Percentiles rank a stretch among this genome's conserved stretches.
These are phyloP conservation scores for Malaclemys terrapin DNA, from an alignment of 2,113 vertebrate genomes.

Conservation along the genomic window DNA sequence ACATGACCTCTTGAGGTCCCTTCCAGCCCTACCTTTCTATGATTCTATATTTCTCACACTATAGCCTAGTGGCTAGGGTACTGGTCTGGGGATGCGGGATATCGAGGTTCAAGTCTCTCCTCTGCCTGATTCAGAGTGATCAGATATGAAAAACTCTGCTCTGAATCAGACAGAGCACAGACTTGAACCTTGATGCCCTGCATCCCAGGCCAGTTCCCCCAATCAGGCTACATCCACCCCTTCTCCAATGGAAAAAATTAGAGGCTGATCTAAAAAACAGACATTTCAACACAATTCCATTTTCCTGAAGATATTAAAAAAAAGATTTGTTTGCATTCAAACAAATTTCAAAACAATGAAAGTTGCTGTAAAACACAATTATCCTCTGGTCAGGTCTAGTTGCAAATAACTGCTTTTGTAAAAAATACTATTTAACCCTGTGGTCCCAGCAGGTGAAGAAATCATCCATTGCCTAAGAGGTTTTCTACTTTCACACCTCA, in stretches of 20 bases:
- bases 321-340: not conserved
- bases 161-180: not conserved
- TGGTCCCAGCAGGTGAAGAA: too few species aligned
- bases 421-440: not conserved
- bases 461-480: accelerated
- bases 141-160: not conserved
- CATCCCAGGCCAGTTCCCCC: not conserved
- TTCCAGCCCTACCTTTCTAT: not conserved
- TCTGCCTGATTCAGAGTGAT: not conserved
- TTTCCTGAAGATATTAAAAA: not conserved
- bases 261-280: not conserved
- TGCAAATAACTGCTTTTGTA: not conserved
- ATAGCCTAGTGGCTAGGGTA: not conserved
- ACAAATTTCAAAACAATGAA: not conserved
- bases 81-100: not conserved
- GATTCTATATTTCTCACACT: not conserved
- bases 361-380: not conserved
- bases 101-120: not conserved
- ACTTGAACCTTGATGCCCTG: not conserved
- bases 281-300: not conserved
- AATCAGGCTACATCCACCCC: not conserved
- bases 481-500: not conserved
- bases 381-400: not conserved
- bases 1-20: not conserved
- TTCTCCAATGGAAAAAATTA: not conserved